phyloP scores from a whole-genome alignment of 2,888 invertebrate genomes.

The Xestia sexstrigata region DNA sequence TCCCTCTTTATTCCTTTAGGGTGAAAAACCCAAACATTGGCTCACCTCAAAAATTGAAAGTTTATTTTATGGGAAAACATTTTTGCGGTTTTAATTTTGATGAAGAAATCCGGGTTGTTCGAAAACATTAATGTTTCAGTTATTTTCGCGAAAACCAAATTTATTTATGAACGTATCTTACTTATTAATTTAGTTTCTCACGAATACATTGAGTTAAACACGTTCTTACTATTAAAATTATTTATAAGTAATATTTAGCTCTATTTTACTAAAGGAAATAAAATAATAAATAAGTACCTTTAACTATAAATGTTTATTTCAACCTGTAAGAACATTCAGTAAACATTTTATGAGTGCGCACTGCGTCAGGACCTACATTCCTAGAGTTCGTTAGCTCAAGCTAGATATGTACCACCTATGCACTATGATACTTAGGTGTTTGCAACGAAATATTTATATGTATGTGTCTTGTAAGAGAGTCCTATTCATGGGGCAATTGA shows the following conservation, averaged over 20 bases:
- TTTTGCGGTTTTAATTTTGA: conserved; percentile 43
- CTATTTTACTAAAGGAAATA: background rate
- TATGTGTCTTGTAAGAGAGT: background rate
- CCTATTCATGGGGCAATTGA: background rate
- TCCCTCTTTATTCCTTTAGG: conserved; percentile 24
- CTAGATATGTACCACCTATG: background rate
- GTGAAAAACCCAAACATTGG: conserved; percentile 19
- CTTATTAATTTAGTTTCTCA: background rate
- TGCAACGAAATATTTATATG: background rate
- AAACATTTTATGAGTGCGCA: conserved; percentile 33
- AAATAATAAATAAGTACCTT: background rate
- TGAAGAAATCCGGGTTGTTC: conserved; percentile 15
- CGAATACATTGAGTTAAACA: background rate
- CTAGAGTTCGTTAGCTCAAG: background rate
- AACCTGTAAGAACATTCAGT: background rate
- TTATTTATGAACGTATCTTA: background rate
- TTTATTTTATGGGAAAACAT: conserved; percentile 35
- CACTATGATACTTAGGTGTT: background rate
- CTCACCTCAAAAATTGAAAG: conserved; percentile 20
- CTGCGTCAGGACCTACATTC: conserved; percentile 20
- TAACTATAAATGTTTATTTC: background rate
- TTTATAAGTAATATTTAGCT: background rate
- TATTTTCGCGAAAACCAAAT: background rate
- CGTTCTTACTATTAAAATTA: background rate
- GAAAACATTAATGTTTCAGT: background rate